Percentiles rank a stretch among this genome's conserved stretches.
Conservation (phyloP, 2,797 vertebrate genomes). For the Limosa lapponica region DNA sequence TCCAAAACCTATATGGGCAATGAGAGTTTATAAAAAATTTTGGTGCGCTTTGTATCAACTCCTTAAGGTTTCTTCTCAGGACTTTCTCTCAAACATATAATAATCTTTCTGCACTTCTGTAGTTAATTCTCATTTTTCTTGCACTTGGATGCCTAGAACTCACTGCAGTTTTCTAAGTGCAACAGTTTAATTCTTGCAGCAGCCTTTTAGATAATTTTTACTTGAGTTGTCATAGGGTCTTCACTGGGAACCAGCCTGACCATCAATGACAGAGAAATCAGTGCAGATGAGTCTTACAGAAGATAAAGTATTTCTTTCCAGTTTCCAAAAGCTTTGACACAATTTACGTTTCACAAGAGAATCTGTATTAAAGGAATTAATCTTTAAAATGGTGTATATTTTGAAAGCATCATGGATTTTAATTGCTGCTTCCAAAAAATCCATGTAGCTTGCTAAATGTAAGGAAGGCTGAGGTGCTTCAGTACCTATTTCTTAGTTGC, state of each 20-base stretch:
- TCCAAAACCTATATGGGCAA: background rate
- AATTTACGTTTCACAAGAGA: background rate
- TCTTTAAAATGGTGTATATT: background rate
- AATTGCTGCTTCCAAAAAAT: background rate
- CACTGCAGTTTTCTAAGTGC: background rate
- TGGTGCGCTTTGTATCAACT: background rate
- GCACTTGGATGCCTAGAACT: background rate
- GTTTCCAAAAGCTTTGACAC: background rate
- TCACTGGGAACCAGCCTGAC: background rate
- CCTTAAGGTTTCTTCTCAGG: background rate
- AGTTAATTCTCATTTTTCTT: background rate
- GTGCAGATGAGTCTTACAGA: background rate
- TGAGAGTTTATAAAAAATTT: background rate
- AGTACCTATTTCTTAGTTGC: background rate
- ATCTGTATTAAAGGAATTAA: background rate
- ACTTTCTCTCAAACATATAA: background rate
- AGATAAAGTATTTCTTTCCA: background rate
- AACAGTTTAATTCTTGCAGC: background rate
- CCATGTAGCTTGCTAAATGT: rapidly evolving
- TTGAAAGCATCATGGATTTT: background rate
- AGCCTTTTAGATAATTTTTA: background rate
- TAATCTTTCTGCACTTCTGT: background rate
- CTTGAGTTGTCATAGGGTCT: background rate
- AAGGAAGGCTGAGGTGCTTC: background rate
- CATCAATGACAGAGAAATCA: background rate